Evolutionary conservation across 2,113 vertebrate genomes (phyloP).

Genomic region (Barnardius zonarius): DNA sequence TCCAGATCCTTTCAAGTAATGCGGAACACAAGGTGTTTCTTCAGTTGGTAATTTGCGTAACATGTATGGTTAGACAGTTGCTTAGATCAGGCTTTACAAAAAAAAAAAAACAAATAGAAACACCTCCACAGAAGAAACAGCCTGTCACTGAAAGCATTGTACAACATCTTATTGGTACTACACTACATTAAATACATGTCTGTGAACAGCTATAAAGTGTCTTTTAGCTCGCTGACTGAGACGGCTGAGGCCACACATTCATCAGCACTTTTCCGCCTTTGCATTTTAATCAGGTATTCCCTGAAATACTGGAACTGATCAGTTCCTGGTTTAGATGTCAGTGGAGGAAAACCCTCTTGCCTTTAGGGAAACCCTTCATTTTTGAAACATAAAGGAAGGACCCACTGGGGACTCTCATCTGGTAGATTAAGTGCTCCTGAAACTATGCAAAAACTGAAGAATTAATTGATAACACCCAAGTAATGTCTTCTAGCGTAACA

Average conservation of each 20-base stretch:
- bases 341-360: neutral
- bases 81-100: neutral
- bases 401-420: neutral
- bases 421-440: neutral
- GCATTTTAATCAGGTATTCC: neutral
- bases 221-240: neutral
- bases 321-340: neutral
- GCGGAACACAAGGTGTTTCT: neutral
- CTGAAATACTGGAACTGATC: neutral
- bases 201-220: neutral
- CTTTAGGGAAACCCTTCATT: neutral
- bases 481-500: neutral
- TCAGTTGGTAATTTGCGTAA: neutral
- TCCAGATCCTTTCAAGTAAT: neutral
- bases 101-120: neutral
- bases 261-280: neutral
- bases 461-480: neutral
- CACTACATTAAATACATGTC: rapidly evolving
- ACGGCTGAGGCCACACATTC: neutral
- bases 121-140: neutral
- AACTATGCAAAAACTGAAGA: neutral
- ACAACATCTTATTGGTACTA: neutral
- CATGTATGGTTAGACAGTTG: neutral
- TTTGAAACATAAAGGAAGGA: neutral
- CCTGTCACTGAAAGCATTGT: neutral